Base-by-base conservation (phyloP, 2,113 vertebrate genomes). In the Bombycilla garrulus region DNA sequence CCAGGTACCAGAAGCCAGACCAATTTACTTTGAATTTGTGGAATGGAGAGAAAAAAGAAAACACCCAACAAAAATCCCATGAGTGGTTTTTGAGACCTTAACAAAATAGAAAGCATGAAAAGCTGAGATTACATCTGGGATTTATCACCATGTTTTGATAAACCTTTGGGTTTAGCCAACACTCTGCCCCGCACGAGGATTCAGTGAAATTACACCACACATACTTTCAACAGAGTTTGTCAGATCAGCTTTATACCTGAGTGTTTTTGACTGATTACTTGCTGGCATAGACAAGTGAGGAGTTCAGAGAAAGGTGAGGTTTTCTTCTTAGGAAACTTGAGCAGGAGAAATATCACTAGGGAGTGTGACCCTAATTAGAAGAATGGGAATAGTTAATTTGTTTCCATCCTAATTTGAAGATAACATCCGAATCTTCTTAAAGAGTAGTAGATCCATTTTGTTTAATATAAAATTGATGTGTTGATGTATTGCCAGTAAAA, bases 1-100 rank as follows among this genome's bases (percentile, higher is more conserved):
- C 95, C 96, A 97, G 96, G 80, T 92, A 88, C 90, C 90, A 97
- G 90, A 90, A 95, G 84, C 26, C 67, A 95, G 94, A 93, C 85
- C 66, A 95, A 95, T 95, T 90, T 81, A 91, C 82, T 97, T 89
- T 74, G 80, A 96, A 96, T 96, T 95, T 88, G 79, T 89, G 86
- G 81, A 89, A 96, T 84, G 64, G 85, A 40, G n/a, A 72, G n/a
- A 44, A 87, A 67, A 84, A 91, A 80, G 54, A 92, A 90, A 84
- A 83, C 90, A 97, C 26, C 60, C 56, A 66, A 58, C 60, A 91
- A 82, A 69, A 91, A 90, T 87, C 77, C 47, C 51, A 66, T 4
- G 31, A 93, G 66, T 77, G 66, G 35, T 77, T 93, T 74, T 87
- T 6, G 42, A 97, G 83, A 86, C 56, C 28, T 66, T 92, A 94